Percentiles rank a stretch among this genome's conserved stretches.
Evolutionary conservation across 2,113 vertebrate genomes (phyloP).

Genomic region (Grammomys dolichurus): DNA sequence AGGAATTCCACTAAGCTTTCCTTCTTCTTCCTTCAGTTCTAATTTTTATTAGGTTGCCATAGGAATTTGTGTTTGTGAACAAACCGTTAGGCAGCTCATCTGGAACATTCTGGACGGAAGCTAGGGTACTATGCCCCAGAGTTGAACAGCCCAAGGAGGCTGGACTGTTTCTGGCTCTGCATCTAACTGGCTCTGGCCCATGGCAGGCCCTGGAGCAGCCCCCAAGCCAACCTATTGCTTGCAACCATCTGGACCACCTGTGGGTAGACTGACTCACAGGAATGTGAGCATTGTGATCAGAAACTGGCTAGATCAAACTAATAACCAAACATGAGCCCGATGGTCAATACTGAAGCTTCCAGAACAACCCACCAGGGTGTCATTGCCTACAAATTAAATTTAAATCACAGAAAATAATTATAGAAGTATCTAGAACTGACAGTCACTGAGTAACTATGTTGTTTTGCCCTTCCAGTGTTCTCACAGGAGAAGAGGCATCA

Average conservation of each 20-base stretch:
- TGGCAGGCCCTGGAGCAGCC: not conserved
- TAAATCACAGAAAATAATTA: slow-evolving; percentile 68
- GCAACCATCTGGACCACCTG: slow-evolving; percentile 27
- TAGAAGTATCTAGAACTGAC: slow-evolving; percentile 53
- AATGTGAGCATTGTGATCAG: slow-evolving; percentile 38
- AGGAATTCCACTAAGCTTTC: not conserved
- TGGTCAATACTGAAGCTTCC: slow-evolving; percentile 54
- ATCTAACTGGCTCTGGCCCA: not conserved
- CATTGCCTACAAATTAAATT: slow-evolving; percentile 65
- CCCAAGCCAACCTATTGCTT: not conserved
- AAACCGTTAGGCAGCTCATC: slow-evolving; percentile 46
- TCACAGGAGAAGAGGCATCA: not conserved
- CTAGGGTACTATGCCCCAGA: not conserved
- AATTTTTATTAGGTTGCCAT: slow-evolving; percentile 64
- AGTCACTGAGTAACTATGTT: slow-evolving; percentile 38
- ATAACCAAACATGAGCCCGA: slow-evolving; percentile 64
- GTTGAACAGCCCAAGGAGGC: not conserved
- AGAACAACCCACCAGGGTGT: slow-evolving; percentile 62
- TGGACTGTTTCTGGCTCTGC: not conserved
- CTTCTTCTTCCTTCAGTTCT: not conserved
- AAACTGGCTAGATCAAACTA: slow-evolving; percentile 48
- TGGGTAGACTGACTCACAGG: not conserved
- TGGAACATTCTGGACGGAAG: not conserved
- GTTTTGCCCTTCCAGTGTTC: slow-evolving; percentile 30
- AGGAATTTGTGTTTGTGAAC: slow-evolving; percentile 67